Conservation (phyloP, 2,888 invertebrate genomes). For the Oscheius sp. region DNA sequence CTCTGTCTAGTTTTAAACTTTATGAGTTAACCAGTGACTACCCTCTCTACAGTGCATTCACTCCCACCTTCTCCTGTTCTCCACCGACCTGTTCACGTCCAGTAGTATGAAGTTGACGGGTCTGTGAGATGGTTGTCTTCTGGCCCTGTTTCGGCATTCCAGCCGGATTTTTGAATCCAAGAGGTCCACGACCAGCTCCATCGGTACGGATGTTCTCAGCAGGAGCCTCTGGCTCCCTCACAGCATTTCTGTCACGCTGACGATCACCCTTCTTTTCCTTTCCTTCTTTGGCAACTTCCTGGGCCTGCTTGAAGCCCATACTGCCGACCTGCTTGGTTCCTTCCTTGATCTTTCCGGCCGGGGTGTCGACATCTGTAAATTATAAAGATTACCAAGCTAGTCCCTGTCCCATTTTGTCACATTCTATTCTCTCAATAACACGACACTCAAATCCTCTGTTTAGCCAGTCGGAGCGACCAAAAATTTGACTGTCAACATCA, state of each 20-base stretch:
- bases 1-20: no score
- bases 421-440: no score
- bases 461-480: no score
- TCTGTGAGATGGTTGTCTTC: not conserved
- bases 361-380: slow-evolving; percentile 3
- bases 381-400: not conserved
- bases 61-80: no score
- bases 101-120: not conserved
- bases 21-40: no score
- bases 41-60: no score
- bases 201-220: slow-evolving; percentile 5
- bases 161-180: slow-evolving; percentile 2
- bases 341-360: slow-evolving; percentile 3
- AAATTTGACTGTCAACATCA: no score
- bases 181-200: slow-evolving; percentile 2
- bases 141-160: not conserved
- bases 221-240: not conserved
- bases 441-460: no score
- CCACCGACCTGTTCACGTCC: not conserved
- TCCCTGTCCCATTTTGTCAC: not conserved
- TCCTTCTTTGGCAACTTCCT: slow-evolving; percentile 1
- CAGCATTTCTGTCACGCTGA: not conserved
- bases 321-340: slow-evolving; percentile 9
- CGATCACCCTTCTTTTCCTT: not conserved
- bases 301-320: slow-evolving; percentile 9